Evolutionary conservation across 35 echinoderm and acorn worm species (phyloP).

Genomic region (Heliocidaris tuberculata): DNA sequence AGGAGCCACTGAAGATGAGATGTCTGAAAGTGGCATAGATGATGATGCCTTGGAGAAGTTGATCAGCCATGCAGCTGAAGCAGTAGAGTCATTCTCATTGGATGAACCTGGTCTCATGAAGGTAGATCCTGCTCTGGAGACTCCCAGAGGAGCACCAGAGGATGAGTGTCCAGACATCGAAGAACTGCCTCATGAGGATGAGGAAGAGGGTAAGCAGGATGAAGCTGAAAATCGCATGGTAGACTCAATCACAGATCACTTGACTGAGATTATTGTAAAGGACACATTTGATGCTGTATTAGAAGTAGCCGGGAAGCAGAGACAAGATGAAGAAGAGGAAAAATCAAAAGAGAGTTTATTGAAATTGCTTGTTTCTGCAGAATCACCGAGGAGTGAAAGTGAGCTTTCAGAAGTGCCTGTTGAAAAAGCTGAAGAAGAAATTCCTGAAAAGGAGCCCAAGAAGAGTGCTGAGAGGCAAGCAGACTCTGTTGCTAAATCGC

Average conservation of each 20-base stretch:
- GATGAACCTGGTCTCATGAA: constrained; percentile 54
- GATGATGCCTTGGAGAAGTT: constrained; percentile 86
- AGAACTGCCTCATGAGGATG: constrained; percentile 25
- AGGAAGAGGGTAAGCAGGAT: background rate
- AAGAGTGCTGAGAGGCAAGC: constrained; percentile 22
- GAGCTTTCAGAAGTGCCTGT: constrained; percentile 49
- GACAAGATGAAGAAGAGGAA: constrained; percentile 44
- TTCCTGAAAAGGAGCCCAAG: constrained; percentile 20
- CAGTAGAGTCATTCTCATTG: constrained; percentile 89
- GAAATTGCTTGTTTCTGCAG: constrained; percentile 52
- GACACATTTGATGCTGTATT: constrained; percentile 61
- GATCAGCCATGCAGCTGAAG: constrained; percentile 81
- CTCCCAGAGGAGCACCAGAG: constrained; percentile 70
- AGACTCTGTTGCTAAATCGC: constrained; percentile 44
- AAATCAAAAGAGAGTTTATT: constrained; percentile 32
- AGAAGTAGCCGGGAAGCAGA: constrained; percentile 57
- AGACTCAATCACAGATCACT: constrained; percentile 62
- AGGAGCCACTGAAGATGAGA: constrained; percentile 76
- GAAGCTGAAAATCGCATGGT: constrained; percentile 32
- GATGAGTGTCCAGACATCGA: constrained; percentile 49
- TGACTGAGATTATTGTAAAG: constrained; percentile 58
- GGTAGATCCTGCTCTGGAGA: constrained; percentile 54
- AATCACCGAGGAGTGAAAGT: constrained; percentile 19
- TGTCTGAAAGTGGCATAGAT: constrained; percentile 77
- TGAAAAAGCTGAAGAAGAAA: constrained; percentile 46